phyloP scores from a whole-genome alignment of 2,888 invertebrate species.

The Hirtodrosophila cameraria region DNA sequence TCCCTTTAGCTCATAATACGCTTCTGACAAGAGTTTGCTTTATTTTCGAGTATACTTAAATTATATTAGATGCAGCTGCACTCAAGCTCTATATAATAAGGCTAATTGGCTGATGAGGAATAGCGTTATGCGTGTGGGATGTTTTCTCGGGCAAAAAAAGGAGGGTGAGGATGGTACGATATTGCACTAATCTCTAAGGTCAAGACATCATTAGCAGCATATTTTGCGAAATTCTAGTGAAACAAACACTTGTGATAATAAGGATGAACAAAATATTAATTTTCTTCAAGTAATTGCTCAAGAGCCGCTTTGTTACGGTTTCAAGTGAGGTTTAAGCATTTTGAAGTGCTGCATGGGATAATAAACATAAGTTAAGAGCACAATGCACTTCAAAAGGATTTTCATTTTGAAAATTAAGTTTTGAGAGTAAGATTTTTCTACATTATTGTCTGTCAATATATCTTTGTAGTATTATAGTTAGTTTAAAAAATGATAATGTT shows the following conservation, averaged over 20 bases:
- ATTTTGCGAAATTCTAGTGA: conserved; percentile 5
- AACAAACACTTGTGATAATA: conserved; percentile 2
- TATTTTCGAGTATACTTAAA: no score
- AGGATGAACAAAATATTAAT: background rate
- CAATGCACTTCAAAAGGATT: no score
- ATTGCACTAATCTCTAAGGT: conserved; percentile 6
- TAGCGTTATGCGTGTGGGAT: background rate
- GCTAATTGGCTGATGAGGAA: conserved; percentile 8
- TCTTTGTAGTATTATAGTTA: no score
- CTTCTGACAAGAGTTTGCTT: conserved; percentile 19
- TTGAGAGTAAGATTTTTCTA: no score
- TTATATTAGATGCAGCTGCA: conserved; percentile 27
- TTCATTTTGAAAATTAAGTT: no score
- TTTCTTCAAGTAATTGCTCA: background rate
- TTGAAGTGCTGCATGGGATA: background rate
- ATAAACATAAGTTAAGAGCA: no score
- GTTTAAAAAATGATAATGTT: no score
- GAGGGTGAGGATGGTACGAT: no score
- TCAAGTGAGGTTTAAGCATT: background rate
- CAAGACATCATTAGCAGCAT: no score
- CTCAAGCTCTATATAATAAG: conserved; percentile 12
- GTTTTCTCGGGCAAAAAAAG: no score
- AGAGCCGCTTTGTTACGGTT: background rate
- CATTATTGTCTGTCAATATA: no score
- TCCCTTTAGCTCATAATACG: conserved; percentile 29